phyloP scores from a whole-genome alignment of 1,140 invertebrate species.

The Steinernema khuongi region DNA sequence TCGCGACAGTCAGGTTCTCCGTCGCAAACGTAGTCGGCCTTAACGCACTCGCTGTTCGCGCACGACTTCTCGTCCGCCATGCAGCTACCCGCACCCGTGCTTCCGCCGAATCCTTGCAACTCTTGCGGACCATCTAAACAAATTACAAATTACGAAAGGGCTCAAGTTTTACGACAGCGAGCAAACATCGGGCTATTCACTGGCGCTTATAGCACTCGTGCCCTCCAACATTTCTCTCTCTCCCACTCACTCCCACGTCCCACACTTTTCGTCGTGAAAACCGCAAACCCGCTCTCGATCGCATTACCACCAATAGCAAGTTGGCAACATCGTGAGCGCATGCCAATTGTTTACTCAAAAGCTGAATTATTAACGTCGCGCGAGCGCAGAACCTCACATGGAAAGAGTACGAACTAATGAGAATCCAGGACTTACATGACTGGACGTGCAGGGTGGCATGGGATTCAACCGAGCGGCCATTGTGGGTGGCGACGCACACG shows the following conservation, averaged over 20 bases:
- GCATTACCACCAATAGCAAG: constrained; percentile 42
- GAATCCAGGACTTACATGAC: constrained; percentile 40
- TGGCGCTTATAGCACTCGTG: background rate
- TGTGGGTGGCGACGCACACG: constrained; percentile 52
- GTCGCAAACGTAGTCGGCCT: constrained; percentile 74
- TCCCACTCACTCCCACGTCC: constrained; percentile 21
- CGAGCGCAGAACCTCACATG: background rate
- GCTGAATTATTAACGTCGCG: background rate
- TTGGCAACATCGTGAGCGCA: background rate
- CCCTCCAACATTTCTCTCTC: background rate
- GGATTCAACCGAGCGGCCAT: constrained; percentile 52
- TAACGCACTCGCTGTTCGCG: constrained; percentile 81
- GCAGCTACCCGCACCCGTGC: constrained; percentile 66
- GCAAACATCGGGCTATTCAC: background rate
- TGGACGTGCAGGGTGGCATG: constrained; percentile 50
- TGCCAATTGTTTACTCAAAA: constrained; percentile 11
- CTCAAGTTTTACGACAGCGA: constrained; percentile 13
- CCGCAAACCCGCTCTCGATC: constrained; percentile 37
- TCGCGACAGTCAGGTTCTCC: constrained; percentile 67
- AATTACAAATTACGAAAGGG: constrained; percentile 18
- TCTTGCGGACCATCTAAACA: constrained; percentile 55
- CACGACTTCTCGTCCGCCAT: constrained; percentile 77
- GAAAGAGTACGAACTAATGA: constrained; percentile 1
- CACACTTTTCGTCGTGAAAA: constrained; percentile 14
- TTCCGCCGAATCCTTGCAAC: constrained; percentile 37